A percentile compares a stretch with the other conserved stretches of the same genome.
phyloP scores from a whole-genome alignment of 2,113 vertebrate species.

The Tamias sibiricus region DNA sequence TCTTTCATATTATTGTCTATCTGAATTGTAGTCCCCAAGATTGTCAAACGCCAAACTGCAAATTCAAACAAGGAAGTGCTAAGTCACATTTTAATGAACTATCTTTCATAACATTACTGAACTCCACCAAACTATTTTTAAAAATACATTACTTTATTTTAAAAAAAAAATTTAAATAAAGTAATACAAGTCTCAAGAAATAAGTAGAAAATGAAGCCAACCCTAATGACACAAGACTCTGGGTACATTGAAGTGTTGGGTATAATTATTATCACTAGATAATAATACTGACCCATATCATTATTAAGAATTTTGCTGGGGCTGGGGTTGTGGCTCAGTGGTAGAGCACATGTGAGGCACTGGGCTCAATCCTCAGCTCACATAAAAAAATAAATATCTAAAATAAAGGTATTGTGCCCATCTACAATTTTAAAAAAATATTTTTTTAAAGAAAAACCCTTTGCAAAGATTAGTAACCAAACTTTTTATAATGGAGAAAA shows the following conservation, averaged over 20 bases:
- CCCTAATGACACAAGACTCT: not conserved
- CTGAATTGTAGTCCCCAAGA: not conserved
- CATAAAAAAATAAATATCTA: no score
- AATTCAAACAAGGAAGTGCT: not conserved
- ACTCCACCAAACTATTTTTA: not conserved
- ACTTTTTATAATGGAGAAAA: not conserved
- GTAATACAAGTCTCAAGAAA: not conserved
- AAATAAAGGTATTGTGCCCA: no score
- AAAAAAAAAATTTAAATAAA: no score
- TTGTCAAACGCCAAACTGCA: not conserved
- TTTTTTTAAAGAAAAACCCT: not conserved
- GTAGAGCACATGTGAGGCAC: no score
- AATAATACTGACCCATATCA: not conserved
- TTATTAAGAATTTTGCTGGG: not conserved
- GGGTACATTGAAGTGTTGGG: not conserved
- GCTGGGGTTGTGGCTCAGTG: no score
- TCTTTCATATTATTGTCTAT: not conserved
- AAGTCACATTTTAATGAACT: not conserved
- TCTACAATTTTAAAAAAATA: no score
- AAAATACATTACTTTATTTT: not conserved
- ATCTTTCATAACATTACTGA: not conserved
- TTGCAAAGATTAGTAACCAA: not conserved
- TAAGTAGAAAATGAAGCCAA: constrained; percentile 11
- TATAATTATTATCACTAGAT: not conserved
- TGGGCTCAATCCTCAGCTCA: no score